Evolutionary conservation across 2,113 vertebrate genomes (phyloP), one percentile per base, ranked within the genome.

Genomic region (Ptilorrhoa leucosticta): DNA sequence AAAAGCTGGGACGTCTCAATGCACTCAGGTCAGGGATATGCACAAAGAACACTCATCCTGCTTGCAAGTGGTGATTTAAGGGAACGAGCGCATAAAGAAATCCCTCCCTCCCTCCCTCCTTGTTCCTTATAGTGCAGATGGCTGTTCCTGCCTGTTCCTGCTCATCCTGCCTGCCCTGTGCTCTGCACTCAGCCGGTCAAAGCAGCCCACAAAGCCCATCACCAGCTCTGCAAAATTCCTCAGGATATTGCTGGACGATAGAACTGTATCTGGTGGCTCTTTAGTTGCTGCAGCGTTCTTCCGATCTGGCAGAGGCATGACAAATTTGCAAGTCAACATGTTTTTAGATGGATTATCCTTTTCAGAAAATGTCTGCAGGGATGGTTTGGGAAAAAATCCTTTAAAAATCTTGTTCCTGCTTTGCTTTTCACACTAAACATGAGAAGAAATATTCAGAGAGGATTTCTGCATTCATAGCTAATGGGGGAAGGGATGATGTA

Each of bases 321-420:
- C 5, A 9, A 91, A 94, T 95, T 96, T 96, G 91, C 91, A 96
- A 95, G 93, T 89, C 94, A 95, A 94, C 56, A 15, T 65, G 47
- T 71, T 96, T 90, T 87, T 79, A 92, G 73, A 92, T 79, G 87
- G 91, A 96, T 95, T 92, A 95, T 75, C 83, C 89, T 94, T 92
- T 93, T 79, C 81, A 89, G 72, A 92, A 94, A 91, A 94, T 65
- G 81, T 93, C 95, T 91, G 37, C 1, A 0, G 53, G 86, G 71
- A 86, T 39, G 30, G 51, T 70, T 89, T 47, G 37, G 79, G 20
- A 4, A 58, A 80, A 93, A 80, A 54, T 47, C 54, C 54, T 87
- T 89, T 75, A 56, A 87, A 95, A 95, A 64, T 63, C 83, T 82
- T 68, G 40, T 72, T 89, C 77, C 73, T 94, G 17, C 89, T 92